Percentiles rank a stretch among this genome's conserved stretches.
phyloP scores from a whole-genome alignment of 2,797 vertebrate genomes.

The Enteromius viviparus region DNA sequence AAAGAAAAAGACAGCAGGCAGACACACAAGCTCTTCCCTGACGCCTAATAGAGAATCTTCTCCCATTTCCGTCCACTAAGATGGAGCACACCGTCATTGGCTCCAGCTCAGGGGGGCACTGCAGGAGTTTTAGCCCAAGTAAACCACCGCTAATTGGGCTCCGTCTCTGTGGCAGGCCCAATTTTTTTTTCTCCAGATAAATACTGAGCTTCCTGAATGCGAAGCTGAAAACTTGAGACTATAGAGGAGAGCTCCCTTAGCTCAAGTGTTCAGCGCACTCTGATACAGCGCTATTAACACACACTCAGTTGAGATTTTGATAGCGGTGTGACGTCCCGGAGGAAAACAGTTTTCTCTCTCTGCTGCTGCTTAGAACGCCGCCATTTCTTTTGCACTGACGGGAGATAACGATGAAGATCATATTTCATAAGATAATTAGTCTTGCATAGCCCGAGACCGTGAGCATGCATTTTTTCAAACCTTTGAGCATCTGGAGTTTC shows the following conservation, averaged over 20 bases:
- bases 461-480: conserved; percentile 18
- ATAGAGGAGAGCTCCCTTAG: conserved; percentile 37
- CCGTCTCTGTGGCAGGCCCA: conserved; percentile 29
- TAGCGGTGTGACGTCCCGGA: conserved; percentile 14
- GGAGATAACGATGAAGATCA: conserved; percentile 30
- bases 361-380: conserved; percentile 18
- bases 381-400: conserved; percentile 2
- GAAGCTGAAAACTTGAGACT: conserved; percentile 19
- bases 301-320: conserved; percentile 18
- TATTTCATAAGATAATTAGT: conserved; percentile 37
- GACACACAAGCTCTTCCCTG: conserved; percentile 31
- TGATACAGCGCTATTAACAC: conserved; percentile 41
- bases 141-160: conserved; percentile 60
- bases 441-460: conserved; percentile 7
- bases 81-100: conserved; percentile 47
- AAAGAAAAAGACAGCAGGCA: conserved; percentile 41
- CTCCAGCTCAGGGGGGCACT: conserved; percentile 53
- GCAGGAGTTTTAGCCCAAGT: conserved; percentile 49
- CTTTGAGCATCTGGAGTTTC: conserved; percentile 20
- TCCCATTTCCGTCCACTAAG: conserved; percentile 44
- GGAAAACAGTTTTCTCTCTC: conserved; percentile 32
- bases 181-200: conserved; percentile 36
- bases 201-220: conserved; percentile 35
- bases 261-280: conserved; percentile 36
- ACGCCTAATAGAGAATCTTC: conserved; percentile 50